Conservation (phyloP, 2,797 vertebrate species). For the Gobio occitaniae region DNA sequence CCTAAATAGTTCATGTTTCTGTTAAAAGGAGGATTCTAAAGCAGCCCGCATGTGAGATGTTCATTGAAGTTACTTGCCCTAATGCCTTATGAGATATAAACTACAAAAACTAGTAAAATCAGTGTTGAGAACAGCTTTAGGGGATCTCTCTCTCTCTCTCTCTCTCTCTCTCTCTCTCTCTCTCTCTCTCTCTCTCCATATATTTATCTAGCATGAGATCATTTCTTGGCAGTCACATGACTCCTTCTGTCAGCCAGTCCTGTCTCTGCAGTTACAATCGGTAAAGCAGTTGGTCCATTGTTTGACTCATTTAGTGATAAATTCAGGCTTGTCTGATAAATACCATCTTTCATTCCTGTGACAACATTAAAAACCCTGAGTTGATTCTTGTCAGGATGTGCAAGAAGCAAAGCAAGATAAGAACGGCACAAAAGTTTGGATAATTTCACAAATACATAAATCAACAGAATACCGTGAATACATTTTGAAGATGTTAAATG, state of each 20-base stretch:
- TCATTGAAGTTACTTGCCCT: not conserved
- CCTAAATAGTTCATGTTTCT: constrained; percentile 35
- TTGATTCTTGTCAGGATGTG: not conserved
- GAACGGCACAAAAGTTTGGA: not conserved
- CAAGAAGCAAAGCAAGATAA: constrained; percentile 18
- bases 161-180: not conserved
- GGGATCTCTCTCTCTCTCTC: not conserved
- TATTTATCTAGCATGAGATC: constrained; percentile 36
- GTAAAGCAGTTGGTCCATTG: constrained; percentile 55
- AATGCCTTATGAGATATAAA: constrained; percentile 22
- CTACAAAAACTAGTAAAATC: constrained; percentile 6
- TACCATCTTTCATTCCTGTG: not conserved
- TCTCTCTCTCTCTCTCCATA: not conserved
- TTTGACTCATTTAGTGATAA: constrained; percentile 1
- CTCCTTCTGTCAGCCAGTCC: constrained; percentile 28
- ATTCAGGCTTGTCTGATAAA: not conserved
- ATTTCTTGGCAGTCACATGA: constrained; percentile 50
- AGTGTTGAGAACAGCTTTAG: constrained; percentile 19
- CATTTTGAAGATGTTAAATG: not conserved
- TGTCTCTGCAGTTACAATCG: constrained; percentile 32
- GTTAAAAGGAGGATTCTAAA: not conserved
- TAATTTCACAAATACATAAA: constrained; percentile 11
- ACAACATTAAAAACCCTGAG: not conserved
- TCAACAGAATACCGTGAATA: not conserved
- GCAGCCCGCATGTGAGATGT: constrained; percentile 7